Evolutionary conservation across 2,888 invertebrate genomes (phyloP), one percentile per base, ranked within the genome.

Genomic region (Chloroclysta siterata): DNA sequence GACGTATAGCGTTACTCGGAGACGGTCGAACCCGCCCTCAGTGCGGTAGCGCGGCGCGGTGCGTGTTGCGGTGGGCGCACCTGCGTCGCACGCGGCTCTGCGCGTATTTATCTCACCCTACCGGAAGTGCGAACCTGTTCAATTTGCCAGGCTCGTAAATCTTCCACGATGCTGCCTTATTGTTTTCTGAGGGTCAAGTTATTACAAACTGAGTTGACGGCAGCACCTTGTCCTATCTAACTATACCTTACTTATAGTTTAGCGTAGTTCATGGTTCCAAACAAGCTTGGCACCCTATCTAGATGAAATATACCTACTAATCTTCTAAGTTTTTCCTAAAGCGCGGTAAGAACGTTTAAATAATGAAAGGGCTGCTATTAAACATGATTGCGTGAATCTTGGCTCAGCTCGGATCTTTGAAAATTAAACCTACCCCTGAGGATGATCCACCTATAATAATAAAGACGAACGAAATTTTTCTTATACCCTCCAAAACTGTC

Each of bases 101-200:
- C 68, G 61, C 68, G 60, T 56, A 84, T 82, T 82, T 83, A 84
- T 84, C 84, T 77, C 72, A 65, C 75, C 73, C 72, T 69, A 72
- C 74, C 69, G 76, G 76, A 75, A 61, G 65, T 65, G 65, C 61
- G 65, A 61, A 65, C 65, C 65, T 65, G 61, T 57, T 52, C 65
- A 51, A 65, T 65, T 65, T 62, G 61, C 65, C 47, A 2, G 22
- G 7, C 10, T 29, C 17, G 57, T 61, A 61, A 61, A 61, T 65
- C 61, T 65, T 53, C 56, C 56, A n/a, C 53, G 53, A 41, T 46
- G 42, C 52, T 55, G 53, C 60, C 56, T 60, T 64, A 64, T 64
- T 64, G 64, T 64, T 53, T 63, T 44, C 52, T 28, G 52, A 56
- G 60, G 64, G 64, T 64, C 60, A 64, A 64, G 59, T 64, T 64